These are phyloP conservation scores for Drosophila bunnanda DNA, from an alignment of 2,888 invertebrate genomes.

Conservation along the genomic window DNA sequence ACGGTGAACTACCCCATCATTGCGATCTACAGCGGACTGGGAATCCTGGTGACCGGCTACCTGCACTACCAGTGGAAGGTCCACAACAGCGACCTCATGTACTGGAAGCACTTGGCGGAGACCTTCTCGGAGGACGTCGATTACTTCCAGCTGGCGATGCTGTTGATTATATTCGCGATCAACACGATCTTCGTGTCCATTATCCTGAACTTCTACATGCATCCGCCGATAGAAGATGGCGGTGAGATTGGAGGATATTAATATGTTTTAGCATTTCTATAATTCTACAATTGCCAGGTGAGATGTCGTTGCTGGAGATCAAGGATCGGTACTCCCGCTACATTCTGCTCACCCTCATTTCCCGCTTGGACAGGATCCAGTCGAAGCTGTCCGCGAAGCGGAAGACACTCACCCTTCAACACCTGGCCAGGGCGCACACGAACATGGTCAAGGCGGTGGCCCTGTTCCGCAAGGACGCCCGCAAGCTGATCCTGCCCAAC, in stretches of 20 bases:
- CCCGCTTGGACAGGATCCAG: conserved; percentile 80
- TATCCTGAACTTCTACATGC: conserved; percentile 57
- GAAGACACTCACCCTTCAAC: conserved; percentile 49
- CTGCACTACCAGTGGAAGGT: conserved; percentile 72
- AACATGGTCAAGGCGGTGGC: conserved; percentile 81
- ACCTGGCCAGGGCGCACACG: conserved; percentile 79
- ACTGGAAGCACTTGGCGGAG: conserved; percentile 61
- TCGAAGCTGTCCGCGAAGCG: conserved; percentile 64
- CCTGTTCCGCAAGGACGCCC: conserved; percentile 83
- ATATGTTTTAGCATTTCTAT: too few species aligned
- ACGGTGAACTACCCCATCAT: conserved; percentile 66
- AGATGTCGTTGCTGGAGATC: conserved; percentile 74
- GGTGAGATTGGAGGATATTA: conserved; percentile 23
- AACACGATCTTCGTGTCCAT: conserved; percentile 53
- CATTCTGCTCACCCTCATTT: conserved; percentile 79
- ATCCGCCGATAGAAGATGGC: conserved; percentile 49
- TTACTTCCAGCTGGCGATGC: conserved; percentile 60
- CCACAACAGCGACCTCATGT: conserved; percentile 68
- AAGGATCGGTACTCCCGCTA: conserved; percentile 83
- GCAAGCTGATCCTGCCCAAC: conserved; percentile 79
- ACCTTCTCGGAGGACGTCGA: conserved; percentile 56
- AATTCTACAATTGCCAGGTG: conserved; percentile 10
- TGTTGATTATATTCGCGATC: conserved; percentile 62
- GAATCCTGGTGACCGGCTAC: conserved; percentile 67
- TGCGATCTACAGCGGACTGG: conserved; percentile 57